Base-by-base conservation (phyloP, 2,797 vertebrate genomes). In the Eulemur mongoz region DNA sequence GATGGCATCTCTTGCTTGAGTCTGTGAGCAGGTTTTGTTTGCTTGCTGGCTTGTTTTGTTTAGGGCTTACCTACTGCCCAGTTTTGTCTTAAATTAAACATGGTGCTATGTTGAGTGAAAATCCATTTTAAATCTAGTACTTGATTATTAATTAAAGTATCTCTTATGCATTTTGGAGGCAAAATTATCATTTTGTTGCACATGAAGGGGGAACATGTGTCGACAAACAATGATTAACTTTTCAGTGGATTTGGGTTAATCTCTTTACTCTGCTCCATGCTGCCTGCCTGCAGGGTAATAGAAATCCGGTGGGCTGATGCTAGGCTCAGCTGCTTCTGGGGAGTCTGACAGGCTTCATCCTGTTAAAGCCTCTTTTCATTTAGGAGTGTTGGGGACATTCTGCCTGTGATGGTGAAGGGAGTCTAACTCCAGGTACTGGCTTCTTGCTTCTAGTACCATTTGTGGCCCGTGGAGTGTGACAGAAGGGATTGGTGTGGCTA, bases 1-100 rank as follows among this genome's bases (percentile, higher is more conserved):
- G 94, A 80, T 83, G 89, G 80, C 91, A 69, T 96, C 86, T 85
- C 78, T 79, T 45, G n/a, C 59, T 95, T 59, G 67, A 90, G 78
- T 89, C 52, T 25, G 20, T 67, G 35, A 84, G 27, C 23, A 79
- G 45, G 48, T 69, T 88, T 93, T 94, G 82, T 93, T 89, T 94
- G 81, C 70, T 82, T 59, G 83, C 30, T 89, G 61, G 23, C 54
- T 96, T 93, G 70, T 89, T 95, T 87, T 94, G n/a, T 78, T 89
- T 85, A 89, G 65, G 50, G 78, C 48, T 90, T 91, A 73, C 45
- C 65, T 18, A 65, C 72, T 45, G 90, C 43, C 35, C 14, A 13
- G 48, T 54, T 83, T 32, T 73, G 88, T 82, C 65, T 85, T 96
- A 93, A 91, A 70, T 96, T 89, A 89, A 76, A 87, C 20, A 73